These are phyloP conservation scores for Aphrophora alni DNA, from an alignment of 2,888 invertebrate species.

Conservation along the genomic window DNA sequence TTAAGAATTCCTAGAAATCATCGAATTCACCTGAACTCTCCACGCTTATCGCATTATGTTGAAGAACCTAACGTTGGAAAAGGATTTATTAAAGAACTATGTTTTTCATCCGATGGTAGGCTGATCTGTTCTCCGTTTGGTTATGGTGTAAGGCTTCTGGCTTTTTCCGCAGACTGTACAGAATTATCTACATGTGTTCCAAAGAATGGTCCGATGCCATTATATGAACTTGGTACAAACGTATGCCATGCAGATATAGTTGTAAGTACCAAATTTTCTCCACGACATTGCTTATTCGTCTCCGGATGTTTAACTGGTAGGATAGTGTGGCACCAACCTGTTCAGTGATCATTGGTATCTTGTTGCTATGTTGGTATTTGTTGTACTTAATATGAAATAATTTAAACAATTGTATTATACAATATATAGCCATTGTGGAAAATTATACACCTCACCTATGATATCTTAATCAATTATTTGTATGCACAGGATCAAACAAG, in stretches of 20 bases:
- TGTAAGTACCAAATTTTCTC: constrained; percentile 89
- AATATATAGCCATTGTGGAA: too few species aligned
- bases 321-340: constrained; percentile 89
- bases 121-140: constrained; percentile 90
- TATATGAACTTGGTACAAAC: constrained; percentile 72
- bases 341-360: constrained; percentile 11
- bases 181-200: constrained; percentile 77
- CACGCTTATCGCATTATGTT: constrained; percentile 80
- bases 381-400: too few species aligned
- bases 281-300: constrained; percentile 83
- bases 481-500: too few species aligned
- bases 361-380: not conserved
- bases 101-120: constrained; percentile 89
- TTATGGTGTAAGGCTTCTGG: constrained; percentile 83
- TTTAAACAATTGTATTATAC: too few species aligned
- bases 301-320: constrained; percentile 90
- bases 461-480: too few species aligned
- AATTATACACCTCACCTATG: too few species aligned
- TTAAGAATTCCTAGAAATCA: constrained; percentile 48
- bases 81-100: constrained; percentile 86
- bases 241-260: constrained; percentile 84
- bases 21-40: constrained; percentile 65
- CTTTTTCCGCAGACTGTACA: constrained; percentile 77
- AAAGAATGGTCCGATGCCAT: constrained; percentile 57
- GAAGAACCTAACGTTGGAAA: constrained; percentile 89